Conservation (phyloP, 1,140 invertebrate genomes). For the Aradophagus sp. region DNA sequence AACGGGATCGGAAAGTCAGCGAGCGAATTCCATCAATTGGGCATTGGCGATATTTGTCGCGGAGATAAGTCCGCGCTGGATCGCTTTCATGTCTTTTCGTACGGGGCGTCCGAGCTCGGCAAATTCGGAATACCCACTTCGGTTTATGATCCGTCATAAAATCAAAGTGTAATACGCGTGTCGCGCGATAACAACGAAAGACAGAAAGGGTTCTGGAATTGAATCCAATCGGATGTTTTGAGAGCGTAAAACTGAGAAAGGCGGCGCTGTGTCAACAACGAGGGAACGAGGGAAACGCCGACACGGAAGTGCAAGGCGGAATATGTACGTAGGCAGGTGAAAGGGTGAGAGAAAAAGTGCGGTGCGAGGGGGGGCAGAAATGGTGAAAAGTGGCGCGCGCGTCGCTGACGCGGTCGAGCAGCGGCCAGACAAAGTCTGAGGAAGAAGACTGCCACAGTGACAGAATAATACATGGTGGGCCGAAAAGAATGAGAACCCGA, state of each 20-base stretch:
- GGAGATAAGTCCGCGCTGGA: constrained; percentile 32
- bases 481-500: constrained; percentile 41
- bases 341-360: not conserved
- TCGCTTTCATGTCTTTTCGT: constrained; percentile 43
- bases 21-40: constrained; percentile 36
- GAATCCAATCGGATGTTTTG: constrained; percentile 47
- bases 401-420: constrained; percentile 43
- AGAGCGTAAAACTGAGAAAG: constrained; percentile 31
- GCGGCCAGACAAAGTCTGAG: constrained; percentile 53
- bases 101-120: constrained; percentile 26
- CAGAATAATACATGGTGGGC: constrained; percentile 49
- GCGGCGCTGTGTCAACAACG: not conserved
- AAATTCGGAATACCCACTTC: constrained; percentile 44
- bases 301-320: too few species aligned
- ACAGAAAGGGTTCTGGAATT: constrained; percentile 39
- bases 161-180: constrained; percentile 48
- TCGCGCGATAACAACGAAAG: constrained; percentile 39
- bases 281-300: not conserved
- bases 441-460: constrained; percentile 39
- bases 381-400: constrained; percentile 33
- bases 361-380: constrained; percentile 2
- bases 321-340: not conserved
- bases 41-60: constrained; percentile 45
- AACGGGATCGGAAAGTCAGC: constrained; percentile 19
- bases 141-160: constrained; percentile 48